Base-by-base conservation (phyloP, 2,113 vertebrate genomes). In the Peromyscus polionotus region DNA sequence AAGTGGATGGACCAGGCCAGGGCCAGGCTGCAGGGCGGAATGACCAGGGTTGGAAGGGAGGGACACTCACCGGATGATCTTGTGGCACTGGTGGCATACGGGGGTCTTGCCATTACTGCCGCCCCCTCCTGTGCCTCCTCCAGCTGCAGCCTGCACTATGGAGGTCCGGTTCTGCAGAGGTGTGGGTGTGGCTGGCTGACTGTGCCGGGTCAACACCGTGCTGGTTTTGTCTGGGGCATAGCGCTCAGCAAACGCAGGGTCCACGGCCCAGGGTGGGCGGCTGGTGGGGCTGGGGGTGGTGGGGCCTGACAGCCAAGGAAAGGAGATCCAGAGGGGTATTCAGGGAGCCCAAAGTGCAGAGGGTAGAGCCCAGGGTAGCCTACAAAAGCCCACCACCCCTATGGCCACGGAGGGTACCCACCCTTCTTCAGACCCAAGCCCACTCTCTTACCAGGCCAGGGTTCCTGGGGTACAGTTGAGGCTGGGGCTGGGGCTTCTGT, bases 81-180 rank as follows among this genome's bases (percentile, higher is more conserved):
- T 99, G 99, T 99, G 99, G 98, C 99, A 99, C 86, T 99, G 99
- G 31, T 98, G 99, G 95, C 99, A 99, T 45, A 99, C 88, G 0
- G 99, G 99, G 0, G 99, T 99, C 97, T 99, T 99, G 95, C 99
- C 98, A 3, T 96, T 96, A 96, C 98, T 99, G 36, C 99, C 98
- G 2, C 97, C 95, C 42, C 67, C 96, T 95, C 96, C 96, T 5
- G 77, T 0, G 45, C 65, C 89, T 24, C 88, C 97, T 95, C 96
- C 96, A 98, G 99, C 98, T 0, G 99, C 99, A 0, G 99, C 99
- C 99, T 99, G 99, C 95, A 99, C 97, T 24, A 99, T 99, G 98
- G 99, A 99, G 98, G 99, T 99, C 97, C 99, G 99, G 99, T 98
- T 99, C 99, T 99, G 99, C 99, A 99, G 99, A 13, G 99, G 99